Evolutionary conservation across 1,140 invertebrate species (phyloP).

Genomic region (Temnothorax curvispinosus): DNA sequence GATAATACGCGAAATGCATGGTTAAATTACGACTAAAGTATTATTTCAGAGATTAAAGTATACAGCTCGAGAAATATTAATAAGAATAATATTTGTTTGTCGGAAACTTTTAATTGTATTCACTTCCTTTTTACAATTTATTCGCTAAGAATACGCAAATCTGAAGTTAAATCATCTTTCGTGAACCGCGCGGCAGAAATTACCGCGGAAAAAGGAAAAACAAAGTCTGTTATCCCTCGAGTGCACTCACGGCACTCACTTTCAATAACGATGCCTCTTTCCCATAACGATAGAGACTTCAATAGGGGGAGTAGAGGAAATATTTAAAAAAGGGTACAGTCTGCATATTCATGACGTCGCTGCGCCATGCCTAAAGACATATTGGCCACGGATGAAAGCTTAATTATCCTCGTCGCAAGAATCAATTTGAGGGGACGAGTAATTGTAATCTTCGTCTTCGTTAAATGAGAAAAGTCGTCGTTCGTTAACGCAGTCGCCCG

Average conservation of each 20-base stretch:
- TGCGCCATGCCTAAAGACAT: conserved; percentile 66
- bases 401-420: conserved; percentile 70
- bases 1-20: not conserved
- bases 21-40: not conserved
- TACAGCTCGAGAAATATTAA: not conserved
- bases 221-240: conserved; percentile 56
- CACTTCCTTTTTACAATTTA: not conserved
- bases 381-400: conserved; percentile 63
- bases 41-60: not conserved
- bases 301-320: conserved; percentile 3
- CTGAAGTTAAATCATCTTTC: conserved; percentile 27
- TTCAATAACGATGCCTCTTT: conserved; percentile 37
- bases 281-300: not conserved
- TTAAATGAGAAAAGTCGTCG: conserved; percentile 71
- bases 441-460: conserved; percentile 64
- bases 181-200: not conserved
- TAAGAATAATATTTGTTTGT: not conserved
- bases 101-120: not conserved
- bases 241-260: conserved; percentile 33
- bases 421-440: conserved; percentile 41
- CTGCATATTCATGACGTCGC: conserved; percentile 72
- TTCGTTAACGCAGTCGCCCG: conserved; percentile 59
- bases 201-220: conserved; percentile 49
- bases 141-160: not conserved
- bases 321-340: conserved; percentile 62